Base-by-base conservation (phyloP, 2,888 invertebrate species). In the Zygogramma bicolorata region DNA sequence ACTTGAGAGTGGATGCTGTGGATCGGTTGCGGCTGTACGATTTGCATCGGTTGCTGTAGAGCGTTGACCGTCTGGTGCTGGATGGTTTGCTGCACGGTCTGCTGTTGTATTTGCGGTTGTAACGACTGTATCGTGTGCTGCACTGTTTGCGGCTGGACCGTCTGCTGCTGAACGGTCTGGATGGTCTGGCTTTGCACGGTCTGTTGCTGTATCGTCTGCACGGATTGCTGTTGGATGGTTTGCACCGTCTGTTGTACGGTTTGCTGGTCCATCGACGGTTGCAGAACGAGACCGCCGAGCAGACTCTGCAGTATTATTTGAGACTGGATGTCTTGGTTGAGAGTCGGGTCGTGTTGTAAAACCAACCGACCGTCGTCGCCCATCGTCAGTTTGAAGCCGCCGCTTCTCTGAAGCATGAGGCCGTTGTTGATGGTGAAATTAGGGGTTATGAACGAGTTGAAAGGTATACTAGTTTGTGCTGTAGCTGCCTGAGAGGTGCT, bases 281-380 rank as follows among this genome's bases (percentile, higher is more conserved):
- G 87, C 38, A 87, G 71, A 1, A 87, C 86, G 22, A 87, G 75
- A 3, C 86, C 85, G 15, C 85, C 84, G 63, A 88, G 84, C 25
- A 88, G 80, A 71, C 86, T 86, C 75, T 88, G 88, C 8, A 88
- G 75, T n/a, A 88, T 82, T 49, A 88, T 77, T 75, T 88, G 88
- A 13, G 86, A 86, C 75, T 87, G 86, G 15, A 87, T 84, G 80
- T 90, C 90, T 76, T 90, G 90, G 59, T 89, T 90, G 49, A 89
- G 83, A 66, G 89, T 89, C 2, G 91, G 90, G 76, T 92, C 91
- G 79, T 92, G 93, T 57, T 92, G 92, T 63, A 93, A 84, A 49
- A 93, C 89, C 57, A 93, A 87, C 25, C 92, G 87, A 7, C 93
- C 93, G 78, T 93, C 92, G 83, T 93, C 93, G 0, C 91, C 91